A percentile compares a stretch with the other conserved stretches of the same genome.
These are phyloP conservation scores for Zoroaster sp. DNA, from an alignment of 53 echinoderm and acorn worm genomes.

Conservation along the genomic window DNA sequence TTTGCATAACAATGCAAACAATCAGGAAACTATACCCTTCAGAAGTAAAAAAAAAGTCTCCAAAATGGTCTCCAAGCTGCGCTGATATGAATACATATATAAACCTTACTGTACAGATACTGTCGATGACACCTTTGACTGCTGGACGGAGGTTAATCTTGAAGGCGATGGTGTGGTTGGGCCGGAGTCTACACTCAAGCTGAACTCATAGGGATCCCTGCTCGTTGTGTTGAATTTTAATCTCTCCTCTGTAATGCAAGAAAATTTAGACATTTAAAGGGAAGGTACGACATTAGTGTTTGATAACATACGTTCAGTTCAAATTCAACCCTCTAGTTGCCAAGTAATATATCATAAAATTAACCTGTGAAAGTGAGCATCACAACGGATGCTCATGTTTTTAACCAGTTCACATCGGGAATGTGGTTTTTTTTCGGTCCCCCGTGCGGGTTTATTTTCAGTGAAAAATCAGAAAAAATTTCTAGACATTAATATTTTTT, in stretches of 20 bases:
- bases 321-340: too few species aligned
- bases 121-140: constrained; percentile 16
- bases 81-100: not conserved
- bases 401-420: too few species aligned
- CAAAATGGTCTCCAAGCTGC: not conserved
- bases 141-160: constrained; percentile 59
- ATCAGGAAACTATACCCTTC: too few species aligned
- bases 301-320: not conserved
- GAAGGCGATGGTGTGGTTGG: constrained; percentile 67
- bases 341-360: too few species aligned
- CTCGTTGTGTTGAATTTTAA: constrained; percentile 70
- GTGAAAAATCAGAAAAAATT: too few species aligned
- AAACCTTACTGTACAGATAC: constrained; percentile 18
- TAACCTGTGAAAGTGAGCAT: too few species aligned
- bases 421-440: too few species aligned
- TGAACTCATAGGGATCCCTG: constrained; percentile 89
- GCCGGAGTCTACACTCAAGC: constrained; percentile 54
- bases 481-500: too few species aligned
- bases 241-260: constrained; percentile 62
- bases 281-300: too few species aligned
- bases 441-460: too few species aligned
- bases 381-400: too few species aligned
- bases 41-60: too few species aligned
- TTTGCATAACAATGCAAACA: not conserved
- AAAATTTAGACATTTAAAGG: not conserved